Conservation (phyloP, 2,113 vertebrate species). For the Apistogramma diplotaenia region DNA sequence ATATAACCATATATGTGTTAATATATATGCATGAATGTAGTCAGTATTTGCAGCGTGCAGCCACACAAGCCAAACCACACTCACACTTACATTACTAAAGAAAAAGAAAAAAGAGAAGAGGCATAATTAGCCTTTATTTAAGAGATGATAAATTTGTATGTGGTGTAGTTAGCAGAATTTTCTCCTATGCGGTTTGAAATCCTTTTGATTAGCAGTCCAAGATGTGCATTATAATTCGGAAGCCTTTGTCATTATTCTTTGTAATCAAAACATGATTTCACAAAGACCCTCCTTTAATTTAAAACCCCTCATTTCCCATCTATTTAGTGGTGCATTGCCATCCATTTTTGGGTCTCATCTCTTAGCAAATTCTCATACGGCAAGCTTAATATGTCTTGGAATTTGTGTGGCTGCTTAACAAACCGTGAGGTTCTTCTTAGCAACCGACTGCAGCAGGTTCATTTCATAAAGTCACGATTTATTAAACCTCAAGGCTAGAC, state of each 20-base stretch:
- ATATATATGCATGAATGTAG: neutral
- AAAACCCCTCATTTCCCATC: slow-evolving; percentile 29
- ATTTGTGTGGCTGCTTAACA: slow-evolving; percentile 39
- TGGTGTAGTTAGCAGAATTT: slow-evolving; percentile 19
- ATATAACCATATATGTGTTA: neutral
- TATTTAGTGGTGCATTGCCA: slow-evolving; percentile 28
- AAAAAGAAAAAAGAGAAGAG: neutral
- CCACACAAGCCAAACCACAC: neutral
- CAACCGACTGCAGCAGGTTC: slow-evolving; percentile 47
- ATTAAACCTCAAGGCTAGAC: slow-evolving; percentile 72
- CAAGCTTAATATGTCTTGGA: slow-evolving; percentile 38
- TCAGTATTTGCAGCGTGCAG: neutral
- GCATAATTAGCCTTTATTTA: slow-evolving; percentile 35
- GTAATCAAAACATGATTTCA: slow-evolving; percentile 56
- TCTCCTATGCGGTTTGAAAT: slow-evolving; percentile 39
- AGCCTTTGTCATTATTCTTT: slow-evolving; percentile 56
- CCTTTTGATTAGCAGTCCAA: slow-evolving; percentile 53
- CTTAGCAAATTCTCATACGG: slow-evolving; percentile 4
- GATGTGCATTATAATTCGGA: slow-evolving; percentile 38
- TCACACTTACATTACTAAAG: neutral
- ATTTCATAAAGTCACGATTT: slow-evolving; percentile 73
- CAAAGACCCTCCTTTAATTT: slow-evolving; percentile 46
- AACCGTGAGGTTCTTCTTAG: slow-evolving; percentile 55
- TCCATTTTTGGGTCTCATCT: slow-evolving; percentile 23
- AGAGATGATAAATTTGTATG: slow-evolving; percentile 41